A percentile compares a stretch with the other conserved stretches of the same genome.
phyloP scores from a whole-genome alignment of 2,888 invertebrate genomes.

The Netelia virgata region DNA sequence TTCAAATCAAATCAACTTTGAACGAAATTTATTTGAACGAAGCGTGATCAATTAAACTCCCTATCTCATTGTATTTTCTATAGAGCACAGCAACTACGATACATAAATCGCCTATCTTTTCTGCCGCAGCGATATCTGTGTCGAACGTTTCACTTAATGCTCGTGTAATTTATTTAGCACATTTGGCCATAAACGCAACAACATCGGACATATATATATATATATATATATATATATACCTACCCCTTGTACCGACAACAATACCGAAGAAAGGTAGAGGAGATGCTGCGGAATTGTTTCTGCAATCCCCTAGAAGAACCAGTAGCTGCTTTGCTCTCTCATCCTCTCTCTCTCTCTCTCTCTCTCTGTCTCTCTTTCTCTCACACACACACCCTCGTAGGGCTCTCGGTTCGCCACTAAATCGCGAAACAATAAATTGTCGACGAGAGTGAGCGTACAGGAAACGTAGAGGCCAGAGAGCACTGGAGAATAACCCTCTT shows the following conservation, averaged over 20 bases:
- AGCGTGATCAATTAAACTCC: background rate
- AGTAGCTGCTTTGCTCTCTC: constrained; percentile 51
- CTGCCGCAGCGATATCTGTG: constrained; percentile 27
- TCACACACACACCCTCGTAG: constrained; percentile 57
- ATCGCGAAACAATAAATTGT: constrained; percentile 84
- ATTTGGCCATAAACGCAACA: constrained; percentile 57
- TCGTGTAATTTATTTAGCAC: constrained; percentile 67
- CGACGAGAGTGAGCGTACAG: constrained; percentile 62
- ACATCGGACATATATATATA: constrained; percentile 59
- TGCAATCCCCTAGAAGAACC: constrained; percentile 47
- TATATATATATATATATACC: constrained; percentile 33
- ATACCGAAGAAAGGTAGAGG: constrained; percentile 26
- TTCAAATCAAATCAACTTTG: background rate
- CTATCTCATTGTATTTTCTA: background rate
- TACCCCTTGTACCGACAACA: constrained; percentile 11
- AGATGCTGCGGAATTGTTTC: constrained; percentile 52
- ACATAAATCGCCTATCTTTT: constrained; percentile 32
- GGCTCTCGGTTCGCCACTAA: constrained; percentile 78
- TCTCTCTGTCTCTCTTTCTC: background rate
- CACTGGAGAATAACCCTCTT: constrained; percentile 74
- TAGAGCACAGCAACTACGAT: background rate
- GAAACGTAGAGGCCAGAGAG: constrained; percentile 60
- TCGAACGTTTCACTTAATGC: constrained; percentile 40
- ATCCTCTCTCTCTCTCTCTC: constrained; percentile 68
- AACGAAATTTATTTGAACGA: background rate